Percentiles rank a stretch among this genome's conserved stretches.
Conservation (phyloP, 2,113 vertebrate genomes). For the Campylorhamphus procurvoides region DNA sequence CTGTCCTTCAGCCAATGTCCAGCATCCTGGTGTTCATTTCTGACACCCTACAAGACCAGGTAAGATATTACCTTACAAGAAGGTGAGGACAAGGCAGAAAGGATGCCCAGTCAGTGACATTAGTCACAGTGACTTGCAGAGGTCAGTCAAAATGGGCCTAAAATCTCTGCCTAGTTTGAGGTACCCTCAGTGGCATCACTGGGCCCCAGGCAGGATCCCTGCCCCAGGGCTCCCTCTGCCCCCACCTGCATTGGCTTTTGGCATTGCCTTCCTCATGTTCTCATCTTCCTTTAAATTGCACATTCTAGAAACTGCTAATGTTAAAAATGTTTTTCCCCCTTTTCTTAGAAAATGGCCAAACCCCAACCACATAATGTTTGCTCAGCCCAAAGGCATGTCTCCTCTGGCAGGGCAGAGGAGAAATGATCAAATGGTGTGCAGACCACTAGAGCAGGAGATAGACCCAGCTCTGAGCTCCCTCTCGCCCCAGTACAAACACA, state of each 20-base stretch:
- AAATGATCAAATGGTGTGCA: neutral
- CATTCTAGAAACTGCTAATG: neutral
- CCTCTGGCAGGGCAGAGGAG: neutral
- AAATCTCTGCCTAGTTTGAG: neutral
- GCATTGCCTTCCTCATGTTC: neutral
- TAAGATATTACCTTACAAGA: neutral
- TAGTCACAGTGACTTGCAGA: neutral
- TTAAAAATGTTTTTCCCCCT: neutral
- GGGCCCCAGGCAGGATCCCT: neutral
- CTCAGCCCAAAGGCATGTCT: neutral
- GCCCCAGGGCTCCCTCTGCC: neutral
- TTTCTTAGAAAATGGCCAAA: neutral
- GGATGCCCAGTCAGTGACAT: neutral
- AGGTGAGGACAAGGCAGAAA: neutral
- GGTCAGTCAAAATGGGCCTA: neutral
- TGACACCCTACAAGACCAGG: neutral
- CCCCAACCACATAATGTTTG: neutral
- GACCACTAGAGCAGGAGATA: neutral
- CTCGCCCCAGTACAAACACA: neutral
- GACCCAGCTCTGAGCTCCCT: neutral
- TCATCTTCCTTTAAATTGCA: neutral
- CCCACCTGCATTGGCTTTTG: neutral
- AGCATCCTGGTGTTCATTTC: neutral
- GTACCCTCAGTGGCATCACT: neutral
- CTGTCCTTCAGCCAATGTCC: neutral